Evolutionary conservation across 2,113 vertebrate genomes (phyloP).

Genomic region (Henicopernis longicauda): DNA sequence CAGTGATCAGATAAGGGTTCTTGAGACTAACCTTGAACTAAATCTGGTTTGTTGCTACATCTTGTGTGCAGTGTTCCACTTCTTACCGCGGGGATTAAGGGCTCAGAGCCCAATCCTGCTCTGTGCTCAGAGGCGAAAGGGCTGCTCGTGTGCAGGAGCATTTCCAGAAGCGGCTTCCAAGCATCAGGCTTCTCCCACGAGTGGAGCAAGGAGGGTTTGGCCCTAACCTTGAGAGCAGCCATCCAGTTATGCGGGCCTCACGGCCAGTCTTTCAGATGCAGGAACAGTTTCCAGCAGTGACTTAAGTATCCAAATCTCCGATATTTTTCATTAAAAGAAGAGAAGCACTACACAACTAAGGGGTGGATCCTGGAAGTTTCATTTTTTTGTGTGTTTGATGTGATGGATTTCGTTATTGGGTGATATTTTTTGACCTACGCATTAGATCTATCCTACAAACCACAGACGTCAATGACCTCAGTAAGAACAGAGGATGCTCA

Average conservation of each 20-base stretch:
- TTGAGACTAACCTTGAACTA: constrained; percentile 68
- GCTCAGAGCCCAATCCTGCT: constrained; percentile 9
- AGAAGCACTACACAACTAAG: not conserved
- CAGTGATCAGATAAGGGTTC: constrained; percentile 66
- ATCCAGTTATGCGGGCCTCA: not conserved
- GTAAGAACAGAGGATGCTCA: not conserved
- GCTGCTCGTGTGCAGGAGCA: not conserved
- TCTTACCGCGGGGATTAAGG: constrained; percentile 8
- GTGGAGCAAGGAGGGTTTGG: not conserved
- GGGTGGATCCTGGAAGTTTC: not conserved
- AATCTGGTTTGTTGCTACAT: constrained; percentile 50
- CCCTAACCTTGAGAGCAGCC: not conserved
- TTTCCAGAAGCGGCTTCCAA: constrained; percentile 35
- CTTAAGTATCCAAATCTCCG: not conserved
- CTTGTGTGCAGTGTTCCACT: constrained; percentile 14
- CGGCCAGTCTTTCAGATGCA: not conserved
- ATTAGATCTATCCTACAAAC: not conserved
- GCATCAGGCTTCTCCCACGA: constrained; percentile 10
- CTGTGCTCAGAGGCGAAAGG: not conserved
- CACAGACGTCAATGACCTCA: not conserved
- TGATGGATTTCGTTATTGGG: not conserved
- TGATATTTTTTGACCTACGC: not conserved
- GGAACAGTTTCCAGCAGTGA: constrained; percentile 7
- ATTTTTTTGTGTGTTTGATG: not conserved
- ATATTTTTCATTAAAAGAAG: not conserved